Conservation (phyloP, 2,888 invertebrate genomes). For the Aleiodes alternator region DNA sequence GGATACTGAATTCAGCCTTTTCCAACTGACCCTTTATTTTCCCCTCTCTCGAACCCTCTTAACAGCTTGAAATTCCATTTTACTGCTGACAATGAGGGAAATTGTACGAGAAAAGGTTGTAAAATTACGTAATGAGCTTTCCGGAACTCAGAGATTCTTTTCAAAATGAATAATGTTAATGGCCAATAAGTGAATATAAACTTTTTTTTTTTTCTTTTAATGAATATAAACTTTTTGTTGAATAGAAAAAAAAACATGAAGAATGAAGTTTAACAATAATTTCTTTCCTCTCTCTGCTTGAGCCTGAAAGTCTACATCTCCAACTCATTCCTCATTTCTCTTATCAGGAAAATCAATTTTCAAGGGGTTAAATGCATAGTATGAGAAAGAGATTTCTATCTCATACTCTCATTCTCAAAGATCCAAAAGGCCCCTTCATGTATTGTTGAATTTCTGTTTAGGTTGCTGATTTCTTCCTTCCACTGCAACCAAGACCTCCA, state of each 20-base stretch:
- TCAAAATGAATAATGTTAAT: background rate
- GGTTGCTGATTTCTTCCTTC: constrained; percentile 41
- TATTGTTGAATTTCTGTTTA: constrained; percentile 31
- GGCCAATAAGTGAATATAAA: constrained; percentile 10
- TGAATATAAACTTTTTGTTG: background rate
- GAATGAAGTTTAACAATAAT: background rate
- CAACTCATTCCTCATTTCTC: constrained; percentile 24
- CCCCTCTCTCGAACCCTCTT: background rate
- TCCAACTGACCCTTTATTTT: background rate
- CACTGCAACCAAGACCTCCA: constrained; percentile 28
- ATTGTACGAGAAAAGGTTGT: constrained; percentile 31
- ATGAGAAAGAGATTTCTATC: constrained; percentile 23
- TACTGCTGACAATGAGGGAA: constrained; percentile 18
- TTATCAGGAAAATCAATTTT: constrained; percentile 33
- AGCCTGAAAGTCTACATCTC: background rate
- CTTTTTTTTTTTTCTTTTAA: no score
- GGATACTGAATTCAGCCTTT: constrained; percentile 33
- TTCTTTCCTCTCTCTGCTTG: background rate
- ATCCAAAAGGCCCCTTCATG: constrained; percentile 20
- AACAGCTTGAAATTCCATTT: constrained; percentile 32
- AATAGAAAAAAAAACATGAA: no score
- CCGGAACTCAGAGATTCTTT: constrained; percentile 3
- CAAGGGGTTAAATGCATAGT: constrained; percentile 22
- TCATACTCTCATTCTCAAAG: constrained; percentile 17
- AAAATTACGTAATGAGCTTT: constrained; percentile 38